Base-by-base conservation (phyloP, 2,113 vertebrate species). In the Cinclus cinclus region DNA sequence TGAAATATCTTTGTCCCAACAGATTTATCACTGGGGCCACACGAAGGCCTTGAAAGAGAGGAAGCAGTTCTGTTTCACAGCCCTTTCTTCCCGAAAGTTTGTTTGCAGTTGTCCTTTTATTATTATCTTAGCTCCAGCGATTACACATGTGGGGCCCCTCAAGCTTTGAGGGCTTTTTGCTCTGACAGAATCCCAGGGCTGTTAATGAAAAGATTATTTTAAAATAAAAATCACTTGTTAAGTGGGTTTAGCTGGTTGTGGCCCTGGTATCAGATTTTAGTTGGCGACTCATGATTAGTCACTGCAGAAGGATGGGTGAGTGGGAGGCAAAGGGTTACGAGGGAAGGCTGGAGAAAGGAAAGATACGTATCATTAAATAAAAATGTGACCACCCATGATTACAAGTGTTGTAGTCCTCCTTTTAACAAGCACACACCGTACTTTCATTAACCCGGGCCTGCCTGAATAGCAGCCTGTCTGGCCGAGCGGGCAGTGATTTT, bases 381-480 rank as follows among this genome's bases (percentile, higher is more conserved):
- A 97, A 97, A 97, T 96, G 97, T 95, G 97, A 94, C 97, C 95
- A 96, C 96, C 97, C 96, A 96, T 90, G 96, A 96, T 96, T 95
- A 94, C 88, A 95, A 97, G 92, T 67, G 94, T 83, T 91, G 87
- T 49, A 63, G 82, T 95, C 92, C 97, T 92, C 76, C 87, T 94
- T 95, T 97, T 95, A 97, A 97, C 80, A 94, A 96, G 95, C 94
- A 79, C 94, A 87, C 92, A 70, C 95, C 63, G 39, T 86, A 93
- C 97, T 96, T 97, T 92, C 97, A 96, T 97, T 97, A 97, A 96
- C 92, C 97, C 11, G 6, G 96, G 92, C 92, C 89, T 68, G 69
- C 92, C 90, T 96, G 97, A 97, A 97, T 96, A 93, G 98, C 92
- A 84, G 95, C 87, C 95, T 96, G 95, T 98, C 94, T 96, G 75